Percentiles rank a stretch among this genome's conserved stretches.
These are phyloP conservation scores for Egretta garzetta DNA, from an alignment of 2,113 vertebrate species.

Conservation along the genomic window DNA sequence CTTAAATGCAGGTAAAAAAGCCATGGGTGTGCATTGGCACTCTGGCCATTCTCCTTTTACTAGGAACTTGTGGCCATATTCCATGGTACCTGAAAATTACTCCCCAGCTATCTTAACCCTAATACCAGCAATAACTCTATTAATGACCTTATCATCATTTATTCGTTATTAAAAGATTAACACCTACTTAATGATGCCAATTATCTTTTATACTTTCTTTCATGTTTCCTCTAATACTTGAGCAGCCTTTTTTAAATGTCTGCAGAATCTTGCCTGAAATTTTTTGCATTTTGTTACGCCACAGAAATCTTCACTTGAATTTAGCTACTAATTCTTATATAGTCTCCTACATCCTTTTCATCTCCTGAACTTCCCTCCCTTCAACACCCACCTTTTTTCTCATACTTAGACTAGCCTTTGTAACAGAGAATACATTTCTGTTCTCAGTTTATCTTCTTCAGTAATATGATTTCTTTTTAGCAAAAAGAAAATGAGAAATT, in stretches of 20 bases:
- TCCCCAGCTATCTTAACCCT: neutral
- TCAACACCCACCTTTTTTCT: neutral
- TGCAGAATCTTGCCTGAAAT: neutral
- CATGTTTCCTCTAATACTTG: neutral
- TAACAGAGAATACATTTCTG: neutral
- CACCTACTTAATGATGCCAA: neutral
- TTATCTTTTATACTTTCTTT: neutral
- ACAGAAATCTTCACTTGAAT: neutral
- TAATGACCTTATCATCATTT: neutral
- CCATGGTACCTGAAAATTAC: neutral
- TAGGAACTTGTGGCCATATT: neutral
- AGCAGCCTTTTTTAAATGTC: neutral
- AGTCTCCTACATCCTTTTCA: neutral
- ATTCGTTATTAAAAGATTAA: neutral
- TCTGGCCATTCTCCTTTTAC: neutral
- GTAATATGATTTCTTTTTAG: neutral
- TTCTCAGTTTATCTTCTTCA: neutral
- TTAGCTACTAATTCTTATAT: neutral
- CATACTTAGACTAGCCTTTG: neutral
- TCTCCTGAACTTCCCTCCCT: neutral
- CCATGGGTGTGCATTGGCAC: neutral
- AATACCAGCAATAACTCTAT: neutral
- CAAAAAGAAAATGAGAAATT: neutral
- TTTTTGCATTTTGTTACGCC: neutral
- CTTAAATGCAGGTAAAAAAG: neutral